Evolutionary conservation across 2,888 invertebrate genomes (phyloP).

Genomic region (Pollenia angustigena): DNA sequence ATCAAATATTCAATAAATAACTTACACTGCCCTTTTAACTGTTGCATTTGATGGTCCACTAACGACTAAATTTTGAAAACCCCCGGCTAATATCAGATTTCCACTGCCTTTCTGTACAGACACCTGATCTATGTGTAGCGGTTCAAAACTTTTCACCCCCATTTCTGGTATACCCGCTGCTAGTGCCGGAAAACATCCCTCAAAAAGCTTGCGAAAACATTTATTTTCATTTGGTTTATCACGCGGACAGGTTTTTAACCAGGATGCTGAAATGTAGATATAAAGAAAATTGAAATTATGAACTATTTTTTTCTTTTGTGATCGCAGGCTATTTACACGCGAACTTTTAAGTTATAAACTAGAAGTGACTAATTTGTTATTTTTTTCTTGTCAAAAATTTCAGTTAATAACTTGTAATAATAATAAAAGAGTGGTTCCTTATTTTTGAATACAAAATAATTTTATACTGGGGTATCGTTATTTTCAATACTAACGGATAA

Average conservation of each 20-base stretch:
- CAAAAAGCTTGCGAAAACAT: conserved; percentile 85
- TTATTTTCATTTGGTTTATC: conserved; percentile 85
- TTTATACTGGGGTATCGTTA: too few species aligned
- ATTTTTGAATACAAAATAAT: too few species aligned
- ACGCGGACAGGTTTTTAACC: conserved; percentile 85
- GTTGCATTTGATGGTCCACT: conserved; percentile 86
- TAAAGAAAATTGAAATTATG: background rate
- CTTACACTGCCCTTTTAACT: conserved; percentile 81
- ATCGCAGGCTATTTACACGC: too few species aligned
- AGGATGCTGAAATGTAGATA: conserved; percentile 83
- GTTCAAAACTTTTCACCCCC: conserved; percentile 86
- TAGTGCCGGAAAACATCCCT: conserved; percentile 86
- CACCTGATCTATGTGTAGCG: conserved; percentile 85
- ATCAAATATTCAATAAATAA: background rate
- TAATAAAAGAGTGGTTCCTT: too few species aligned
- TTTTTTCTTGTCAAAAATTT: too few species aligned
- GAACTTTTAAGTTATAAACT: too few species aligned
- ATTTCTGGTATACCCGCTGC: conserved; percentile 87
- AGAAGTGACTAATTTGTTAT: too few species aligned
- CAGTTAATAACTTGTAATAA: too few species aligned
- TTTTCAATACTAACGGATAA: too few species aligned
- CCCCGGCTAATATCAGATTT: conserved; percentile 85
- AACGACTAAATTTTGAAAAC: conserved; percentile 85
- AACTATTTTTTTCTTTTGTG: conserved; percentile 10
- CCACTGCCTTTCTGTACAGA: conserved; percentile 86